Base-by-base conservation (phyloP, 2,797 vertebrate species). In the Pangasius larnaudii region DNA sequence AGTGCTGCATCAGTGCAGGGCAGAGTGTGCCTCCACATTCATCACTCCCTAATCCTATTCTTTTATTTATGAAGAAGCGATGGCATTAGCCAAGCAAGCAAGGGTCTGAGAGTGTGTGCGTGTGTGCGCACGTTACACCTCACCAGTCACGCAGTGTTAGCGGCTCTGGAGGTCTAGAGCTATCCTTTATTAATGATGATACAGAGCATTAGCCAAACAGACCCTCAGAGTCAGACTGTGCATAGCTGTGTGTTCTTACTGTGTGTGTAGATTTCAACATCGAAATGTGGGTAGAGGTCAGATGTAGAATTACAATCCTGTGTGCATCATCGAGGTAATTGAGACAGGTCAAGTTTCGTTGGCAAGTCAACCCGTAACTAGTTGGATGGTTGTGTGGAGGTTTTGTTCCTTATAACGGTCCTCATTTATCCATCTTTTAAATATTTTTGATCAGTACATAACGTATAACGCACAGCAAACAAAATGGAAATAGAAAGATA, bases 1-100 rank as follows among this genome's bases (percentile, higher is more conserved):
- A 51, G 65, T 18, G 10, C 49, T 69, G 83, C 27, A 11, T 80
- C 53, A 51, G 27, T 61, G 30, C 65, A 22, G 16, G 22, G 39
- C 72, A n/a, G n/a, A 36, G 77, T 46, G 65, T 22, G 77, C 24
- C 58, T 82, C 58, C 27, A 82, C 53, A 88, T 86, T 83, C 77
- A 89, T 82, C 84, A 86, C 69, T 61, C 27, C 30, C 67, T 89
- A 89, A 89, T 86, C 88, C 84, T 86, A 59, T 86, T 89, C 84
- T 88, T 86, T 88, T 86, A 88, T 89, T 89, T 86, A 86, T 86
- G 84, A 89, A 82, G 77, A 82, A 61, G 75, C 16, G 39, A 80
- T 58, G 53, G 74, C 83, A 27, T 88, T 85, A 85, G 63, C 33
- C 6, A 22, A 33, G 74, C 4, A 13, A 87, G 42, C 42, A 39